Evolutionary conservation across 2,113 vertebrate genomes (phyloP).

Genomic region (Tragelaphus scriptus): DNA sequence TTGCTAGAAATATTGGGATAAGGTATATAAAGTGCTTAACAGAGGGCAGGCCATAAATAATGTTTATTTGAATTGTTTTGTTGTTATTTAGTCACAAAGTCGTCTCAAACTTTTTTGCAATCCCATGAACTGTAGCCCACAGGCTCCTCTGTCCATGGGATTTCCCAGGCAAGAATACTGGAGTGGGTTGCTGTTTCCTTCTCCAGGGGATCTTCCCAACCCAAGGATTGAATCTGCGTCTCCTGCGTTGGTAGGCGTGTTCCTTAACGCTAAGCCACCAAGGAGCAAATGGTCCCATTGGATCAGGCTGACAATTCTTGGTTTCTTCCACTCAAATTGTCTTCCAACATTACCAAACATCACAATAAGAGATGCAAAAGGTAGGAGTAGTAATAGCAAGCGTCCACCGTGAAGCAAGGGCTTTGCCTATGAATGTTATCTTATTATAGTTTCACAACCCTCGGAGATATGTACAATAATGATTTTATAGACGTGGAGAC

Average conservation of each 20-base stretch:
- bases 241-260: not conserved
- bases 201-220: not conserved
- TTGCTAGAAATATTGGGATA: not conserved
- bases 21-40: fast-evolving
- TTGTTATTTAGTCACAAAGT: not conserved
- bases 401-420: not conserved
- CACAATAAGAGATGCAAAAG: not conserved
- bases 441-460: not conserved
- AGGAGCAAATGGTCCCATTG: not conserved
- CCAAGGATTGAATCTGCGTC: not conserved
- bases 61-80: not conserved
- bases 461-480: not conserved
- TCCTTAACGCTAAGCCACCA: not conserved
- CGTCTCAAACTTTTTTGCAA: not conserved
- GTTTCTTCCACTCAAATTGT: not conserved
- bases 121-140: not conserved
- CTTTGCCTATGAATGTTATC: fast-evolving
- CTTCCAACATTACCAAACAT: not conserved
- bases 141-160: not conserved
- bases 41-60: fast-evolving
- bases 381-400: too few species aligned
- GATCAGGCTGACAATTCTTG: not conserved
- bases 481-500: not conserved
- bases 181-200: not conserved
- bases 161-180: not conserved